Percentiles rank a stretch among this genome's conserved stretches.
These are phyloP conservation scores for Drosophila rubida DNA, from an alignment of 2,888 invertebrate species.

Conservation along the genomic window DNA sequence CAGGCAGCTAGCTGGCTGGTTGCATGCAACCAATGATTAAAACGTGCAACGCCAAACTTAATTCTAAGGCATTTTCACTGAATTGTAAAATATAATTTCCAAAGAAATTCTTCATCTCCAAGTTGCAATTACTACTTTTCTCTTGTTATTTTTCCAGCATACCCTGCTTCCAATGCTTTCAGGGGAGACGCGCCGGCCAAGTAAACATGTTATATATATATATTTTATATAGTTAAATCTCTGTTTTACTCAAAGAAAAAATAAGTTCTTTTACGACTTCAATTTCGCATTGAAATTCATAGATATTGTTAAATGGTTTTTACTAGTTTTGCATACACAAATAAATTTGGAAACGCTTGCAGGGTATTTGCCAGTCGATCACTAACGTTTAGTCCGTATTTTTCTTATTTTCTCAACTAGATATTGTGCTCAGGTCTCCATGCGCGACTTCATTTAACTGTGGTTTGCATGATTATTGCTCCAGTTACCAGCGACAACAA, in stretches of 20 bases:
- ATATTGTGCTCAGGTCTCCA: slow-evolving; percentile 55
- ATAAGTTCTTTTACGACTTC: too few species aligned
- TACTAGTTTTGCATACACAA: too few species aligned
- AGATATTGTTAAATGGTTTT: too few species aligned
- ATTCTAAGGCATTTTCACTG: slow-evolving; percentile 76
- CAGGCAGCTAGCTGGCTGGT: slow-evolving; percentile 23
- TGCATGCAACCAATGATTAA: slow-evolving; percentile 78
- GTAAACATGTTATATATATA: too few species aligned
- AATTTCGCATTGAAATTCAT: not conserved
- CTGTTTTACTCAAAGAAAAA: too few species aligned
- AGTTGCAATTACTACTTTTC: slow-evolving; percentile 68
- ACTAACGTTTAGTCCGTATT: not conserved
- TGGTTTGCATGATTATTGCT: slow-evolving; percentile 80
- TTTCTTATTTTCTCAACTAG: slow-evolving; percentile 25
- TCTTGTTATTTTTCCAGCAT: slow-evolving; percentile 35
- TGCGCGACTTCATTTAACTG: slow-evolving; percentile 77
- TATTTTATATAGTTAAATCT: too few species aligned
- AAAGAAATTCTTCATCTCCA: slow-evolving; percentile 64
- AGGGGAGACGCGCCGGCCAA: too few species aligned
- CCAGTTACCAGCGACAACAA: slow-evolving; percentile 69
- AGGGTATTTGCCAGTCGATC: slow-evolving; percentile 2
- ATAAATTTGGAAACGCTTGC: not conserved
- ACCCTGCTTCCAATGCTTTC: too few species aligned
- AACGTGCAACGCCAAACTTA: slow-evolving; percentile 71
- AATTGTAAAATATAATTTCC: slow-evolving; percentile 76